These are phyloP conservation scores for Botia almorhae DNA, from an alignment of 2,797 vertebrate species.

Conservation along the genomic window DNA sequence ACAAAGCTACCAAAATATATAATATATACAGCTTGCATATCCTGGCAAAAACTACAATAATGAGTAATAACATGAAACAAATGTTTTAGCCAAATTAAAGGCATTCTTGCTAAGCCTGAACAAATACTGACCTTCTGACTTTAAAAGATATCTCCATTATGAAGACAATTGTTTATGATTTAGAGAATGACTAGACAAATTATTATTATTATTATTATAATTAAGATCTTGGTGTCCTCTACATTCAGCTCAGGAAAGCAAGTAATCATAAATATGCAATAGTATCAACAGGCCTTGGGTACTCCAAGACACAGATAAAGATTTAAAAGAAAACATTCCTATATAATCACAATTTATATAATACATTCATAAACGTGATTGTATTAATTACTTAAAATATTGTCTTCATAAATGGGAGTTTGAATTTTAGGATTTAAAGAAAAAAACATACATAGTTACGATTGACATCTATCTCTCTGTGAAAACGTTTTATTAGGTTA, in stretches of 20 bases:
- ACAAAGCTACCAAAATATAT: constrained; percentile 25
- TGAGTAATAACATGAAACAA: neutral
- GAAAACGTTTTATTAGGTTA: constrained; percentile 31
- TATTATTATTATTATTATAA: constrained; percentile 8
- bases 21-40: constrained; percentile 38
- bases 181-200: neutral
- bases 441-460: neutral
- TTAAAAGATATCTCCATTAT: neutral
- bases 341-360: constrained; percentile 31
- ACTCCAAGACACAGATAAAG: constrained; percentile 26
- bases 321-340: constrained; percentile 24
- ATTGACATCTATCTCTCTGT: constrained; percentile 9
- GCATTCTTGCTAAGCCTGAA: neutral
- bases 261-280: neutral
- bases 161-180: neutral
- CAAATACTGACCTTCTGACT: neutral
- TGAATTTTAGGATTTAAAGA: neutral
- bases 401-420: neutral
- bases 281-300: constrained; percentile 1
- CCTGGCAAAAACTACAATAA: neutral
- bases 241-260: constrained; percentile 41
- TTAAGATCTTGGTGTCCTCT: constrained; percentile 23
- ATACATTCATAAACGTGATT: constrained; percentile 52
- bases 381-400: constrained; percentile 11
- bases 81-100: neutral